Evolutionary conservation across 2,888 invertebrate genomes (phyloP), one percentile per base, ranked within the genome.

Genomic region (Polydrusus pterygomalis): DNA sequence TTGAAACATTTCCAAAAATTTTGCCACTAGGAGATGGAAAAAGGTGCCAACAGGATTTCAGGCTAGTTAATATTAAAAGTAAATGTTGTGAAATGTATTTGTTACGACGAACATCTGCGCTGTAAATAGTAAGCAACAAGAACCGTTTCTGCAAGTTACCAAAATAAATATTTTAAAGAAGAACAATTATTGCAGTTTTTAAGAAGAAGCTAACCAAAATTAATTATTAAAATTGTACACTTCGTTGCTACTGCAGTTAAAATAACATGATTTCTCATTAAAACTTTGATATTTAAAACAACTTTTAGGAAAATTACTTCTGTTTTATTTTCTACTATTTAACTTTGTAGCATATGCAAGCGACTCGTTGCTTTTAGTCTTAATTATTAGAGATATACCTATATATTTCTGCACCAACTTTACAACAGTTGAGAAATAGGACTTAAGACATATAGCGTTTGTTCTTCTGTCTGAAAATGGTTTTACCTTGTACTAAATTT

Each of bases 221-320:
- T 60, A 67, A 67, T 68, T 73, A 60, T 34, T 49, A 20, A 17
- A 54, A 74, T 40, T 68, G 74, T 34, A 47, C 49, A 49, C 73
- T 51, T 68, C 75, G 71, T 17, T 62, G 49, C 60, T 62, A 45
- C 60, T 62, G 67, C 75, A 71, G 70, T 51, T 71, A 71, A 75
- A 68, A 70, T 70, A 75, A 75, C 75, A 75, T 43, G 62, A 30
- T 17, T 47, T 67, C 67, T 71, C 75, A 71, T 71, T 75, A 71
- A 75, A 75, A 75, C 75, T 75, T 75, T 70, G 63, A 63, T 65
- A 70, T 75, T 75, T 67, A 45, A 67, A 62, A 71, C 68, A 70
- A 71, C 75, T 71, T 71, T 71, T 70, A 54, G 58, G 49, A 47
- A 68, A 70, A 74, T 70, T 64, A 70, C 64, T 64, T 65, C 56